Evolutionary conservation across 2,113 vertebrate species (phyloP).

Genomic region (Malurus elegans): DNA sequence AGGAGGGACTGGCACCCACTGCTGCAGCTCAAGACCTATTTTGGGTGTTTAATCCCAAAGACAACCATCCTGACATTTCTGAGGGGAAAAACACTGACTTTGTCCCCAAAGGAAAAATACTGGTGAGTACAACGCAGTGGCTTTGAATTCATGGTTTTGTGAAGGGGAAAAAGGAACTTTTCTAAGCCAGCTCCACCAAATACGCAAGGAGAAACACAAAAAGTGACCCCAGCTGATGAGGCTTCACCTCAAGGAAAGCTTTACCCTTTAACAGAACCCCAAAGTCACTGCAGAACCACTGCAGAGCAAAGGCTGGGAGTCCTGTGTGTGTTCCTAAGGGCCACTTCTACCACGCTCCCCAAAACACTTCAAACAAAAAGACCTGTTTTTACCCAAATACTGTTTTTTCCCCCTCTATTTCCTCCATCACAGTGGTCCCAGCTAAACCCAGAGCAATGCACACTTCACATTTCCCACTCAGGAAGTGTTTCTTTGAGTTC

Average conservation of each 20-base stretch:
- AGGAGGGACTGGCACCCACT: neutral
- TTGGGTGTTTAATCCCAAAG: neutral
- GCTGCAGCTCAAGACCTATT: neutral
- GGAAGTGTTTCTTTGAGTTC: neutral
- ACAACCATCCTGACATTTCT: neutral
- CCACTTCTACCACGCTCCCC: neutral
- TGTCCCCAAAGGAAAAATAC: neutral
- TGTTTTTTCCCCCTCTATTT: neutral
- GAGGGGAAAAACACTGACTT: rapidly evolving
- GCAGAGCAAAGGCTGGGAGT: neutral
- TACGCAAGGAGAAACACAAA: neutral
- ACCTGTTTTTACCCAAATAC: neutral
- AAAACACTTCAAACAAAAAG: neutral
- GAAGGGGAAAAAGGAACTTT: neutral
- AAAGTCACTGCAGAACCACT: rapidly evolving
- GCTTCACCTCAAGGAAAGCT: neutral
- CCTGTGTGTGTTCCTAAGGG: rapidly evolving
- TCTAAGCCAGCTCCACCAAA: neutral
- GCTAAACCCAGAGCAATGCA: neutral
- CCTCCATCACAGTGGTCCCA: rapidly evolving
- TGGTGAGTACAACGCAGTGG: neutral
- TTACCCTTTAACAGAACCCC: neutral
- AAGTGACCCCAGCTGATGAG: neutral
- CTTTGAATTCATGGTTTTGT: neutral
- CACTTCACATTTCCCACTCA: neutral